phyloP scores from a whole-genome alignment of 2,888 invertebrate species.

The Elysia crispata region DNA sequence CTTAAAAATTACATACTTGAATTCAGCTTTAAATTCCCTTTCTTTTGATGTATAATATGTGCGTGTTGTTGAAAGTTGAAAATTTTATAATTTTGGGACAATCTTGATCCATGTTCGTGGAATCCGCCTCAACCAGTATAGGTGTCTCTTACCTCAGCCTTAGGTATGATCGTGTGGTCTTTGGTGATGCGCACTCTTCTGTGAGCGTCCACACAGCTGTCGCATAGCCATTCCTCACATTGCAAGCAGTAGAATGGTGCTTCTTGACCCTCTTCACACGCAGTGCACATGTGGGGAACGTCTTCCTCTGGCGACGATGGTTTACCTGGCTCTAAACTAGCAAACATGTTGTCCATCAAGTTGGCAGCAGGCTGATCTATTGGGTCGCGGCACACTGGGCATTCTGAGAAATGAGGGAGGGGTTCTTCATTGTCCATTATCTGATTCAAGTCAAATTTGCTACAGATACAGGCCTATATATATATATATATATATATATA shows the following conservation, averaged over 20 bases:
- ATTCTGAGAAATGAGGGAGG: slow-evolving; percentile 39
- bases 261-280: slow-evolving; percentile 88
- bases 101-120: too few species aligned
- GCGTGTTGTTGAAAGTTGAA: too few species aligned
- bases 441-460: too few species aligned
- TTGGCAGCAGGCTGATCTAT: slow-evolving; percentile 56
- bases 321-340: slow-evolving; percentile 50
- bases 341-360: slow-evolving; percentile 53
- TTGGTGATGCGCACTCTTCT: slow-evolving; percentile 75
- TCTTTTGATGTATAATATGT: too few species aligned
- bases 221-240: slow-evolving; percentile 94
- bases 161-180: slow-evolving; percentile 72
- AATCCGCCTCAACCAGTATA: background rate
- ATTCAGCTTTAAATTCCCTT: too few species aligned
- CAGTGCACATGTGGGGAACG: slow-evolving; percentile 82
- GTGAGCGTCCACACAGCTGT: slow-evolving; percentile 85
- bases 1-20: too few species aligned
- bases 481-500: too few species aligned
- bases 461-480: background rate
- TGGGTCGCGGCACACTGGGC: slow-evolving; percentile 51
- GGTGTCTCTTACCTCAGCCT: slow-evolving; percentile 53
- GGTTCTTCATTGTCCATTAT: too few species aligned
- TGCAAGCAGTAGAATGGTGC: slow-evolving; percentile 91
- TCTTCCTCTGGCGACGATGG: slow-evolving; percentile 42
- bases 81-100: too few species aligned